phyloP scores from a whole-genome alignment of 2,113 vertebrate genomes.

The Erythrolamprus reginae region DNA sequence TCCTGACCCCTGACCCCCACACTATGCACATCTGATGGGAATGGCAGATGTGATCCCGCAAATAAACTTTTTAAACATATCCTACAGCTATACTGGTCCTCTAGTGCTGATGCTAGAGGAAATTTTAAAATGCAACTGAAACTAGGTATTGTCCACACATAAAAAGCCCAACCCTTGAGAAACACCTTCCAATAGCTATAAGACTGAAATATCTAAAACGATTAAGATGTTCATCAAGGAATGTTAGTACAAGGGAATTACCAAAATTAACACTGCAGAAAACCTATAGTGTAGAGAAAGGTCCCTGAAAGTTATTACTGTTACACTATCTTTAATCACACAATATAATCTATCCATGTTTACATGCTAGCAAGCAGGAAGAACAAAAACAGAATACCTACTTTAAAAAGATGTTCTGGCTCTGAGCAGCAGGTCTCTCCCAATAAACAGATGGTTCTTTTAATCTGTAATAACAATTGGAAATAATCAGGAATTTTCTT shows the following conservation, averaged over 20 bases:
- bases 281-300: neutral
- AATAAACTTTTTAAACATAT: neutral
- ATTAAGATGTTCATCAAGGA: neutral
- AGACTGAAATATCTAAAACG: neutral
- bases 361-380: neutral
- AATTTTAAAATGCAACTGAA: neutral
- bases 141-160: neutral
- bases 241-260: neutral
- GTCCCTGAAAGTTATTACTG: neutral
- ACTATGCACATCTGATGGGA: neutral
- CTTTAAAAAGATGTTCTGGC: slow-evolving; percentile 53
- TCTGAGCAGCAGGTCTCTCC: slow-evolving; percentile 46
- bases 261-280: neutral
- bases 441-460: slow-evolving; percentile 9
- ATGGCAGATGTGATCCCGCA: neutral
- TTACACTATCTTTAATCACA: neutral
- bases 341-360: neutral
- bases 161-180: neutral
- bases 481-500: slow-evolving; percentile 19
- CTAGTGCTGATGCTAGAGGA: neutral
- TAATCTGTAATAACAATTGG: slow-evolving; percentile 54
- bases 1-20: neutral
- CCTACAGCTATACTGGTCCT: neutral
- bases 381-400: slow-evolving; percentile 23
- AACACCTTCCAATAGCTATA: neutral